Conservation (phyloP, 2,113 vertebrate species). For the Siphamia tubifer region DNA sequence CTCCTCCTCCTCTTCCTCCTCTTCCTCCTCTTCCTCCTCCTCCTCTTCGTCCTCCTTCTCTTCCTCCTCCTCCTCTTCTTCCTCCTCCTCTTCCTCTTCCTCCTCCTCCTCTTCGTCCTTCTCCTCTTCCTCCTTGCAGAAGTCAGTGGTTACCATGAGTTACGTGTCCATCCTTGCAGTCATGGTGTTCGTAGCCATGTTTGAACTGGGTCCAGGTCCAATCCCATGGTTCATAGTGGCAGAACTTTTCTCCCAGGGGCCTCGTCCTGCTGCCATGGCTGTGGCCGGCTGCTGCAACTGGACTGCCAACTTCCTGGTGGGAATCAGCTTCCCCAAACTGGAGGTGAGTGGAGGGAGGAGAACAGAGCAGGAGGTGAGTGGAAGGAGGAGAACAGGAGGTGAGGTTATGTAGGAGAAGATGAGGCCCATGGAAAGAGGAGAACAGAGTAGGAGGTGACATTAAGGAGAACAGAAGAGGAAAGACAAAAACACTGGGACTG, state of each 20-base stretch:
- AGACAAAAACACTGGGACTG: too few relatives aligned
- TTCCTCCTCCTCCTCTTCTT: too few relatives aligned
- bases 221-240: conserved; percentile 99
- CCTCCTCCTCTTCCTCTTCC: background rate
- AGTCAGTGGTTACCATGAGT: conserved; percentile 67
- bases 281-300: conserved; percentile 95
- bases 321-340: conserved; percentile 90
- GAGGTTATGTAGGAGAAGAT: too few relatives aligned
- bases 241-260: conserved; percentile 96
- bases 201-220: conserved; percentile 95
- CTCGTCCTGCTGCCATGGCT: conserved; percentile 92
- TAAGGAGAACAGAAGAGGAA: too few relatives aligned
- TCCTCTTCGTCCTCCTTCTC: too few relatives aligned
- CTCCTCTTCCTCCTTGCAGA: conserved; percentile 56
- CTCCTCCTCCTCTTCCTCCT: too few relatives aligned
- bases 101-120: background rate
- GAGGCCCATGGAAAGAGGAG: too few relatives aligned
- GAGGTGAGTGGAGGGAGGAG: conserved; percentile 77
- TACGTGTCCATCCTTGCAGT: conserved; percentile 87
- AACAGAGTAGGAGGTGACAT: too few relatives aligned
- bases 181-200: conserved; percentile 92
- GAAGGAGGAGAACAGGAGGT: too few relatives aligned
- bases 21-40: too few relatives aligned
- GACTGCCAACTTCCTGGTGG: conserved; percentile 96
- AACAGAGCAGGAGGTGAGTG: too few relatives aligned